Evolutionary conservation across 2,797 vertebrate species (phyloP).

Genomic region (Phyllotis vaccarum): DNA sequence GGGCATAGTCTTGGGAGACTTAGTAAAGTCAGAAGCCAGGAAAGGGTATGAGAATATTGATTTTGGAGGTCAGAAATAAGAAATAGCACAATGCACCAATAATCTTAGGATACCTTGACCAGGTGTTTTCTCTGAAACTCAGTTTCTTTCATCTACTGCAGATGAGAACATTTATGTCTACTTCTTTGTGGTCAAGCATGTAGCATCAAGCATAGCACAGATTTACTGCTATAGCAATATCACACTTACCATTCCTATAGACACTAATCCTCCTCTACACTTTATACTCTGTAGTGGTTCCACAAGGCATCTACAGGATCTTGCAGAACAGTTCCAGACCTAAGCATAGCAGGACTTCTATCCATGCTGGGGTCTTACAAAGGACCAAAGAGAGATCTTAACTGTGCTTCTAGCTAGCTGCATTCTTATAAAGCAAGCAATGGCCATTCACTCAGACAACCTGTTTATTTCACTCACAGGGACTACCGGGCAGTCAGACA

Average conservation of each 20-base stretch:
- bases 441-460: neutral
- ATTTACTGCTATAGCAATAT: neutral
- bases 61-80: neutral
- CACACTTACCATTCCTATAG: rapidly evolving
- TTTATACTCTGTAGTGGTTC: neutral
- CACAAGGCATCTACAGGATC: neutral
- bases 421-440: neutral
- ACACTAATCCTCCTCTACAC: rapidly evolving
- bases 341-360: neutral
- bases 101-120: neutral
- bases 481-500: neutral
- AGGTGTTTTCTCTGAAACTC: neutral
- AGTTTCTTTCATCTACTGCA: neutral
- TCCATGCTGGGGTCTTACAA: neutral
- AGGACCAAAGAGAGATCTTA: neutral
- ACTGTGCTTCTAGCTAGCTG: neutral
- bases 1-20: neutral
- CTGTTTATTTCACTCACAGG: neutral
- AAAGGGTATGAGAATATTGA: neutral
- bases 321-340: neutral
- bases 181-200: neutral
- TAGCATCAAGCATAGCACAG: neutral
- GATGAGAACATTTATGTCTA: neutral
- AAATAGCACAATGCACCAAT: neutral
- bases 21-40: neutral